phyloP scores from a whole-genome alignment of 2,113 vertebrate genomes.

The Dicaeum eximium region DNA sequence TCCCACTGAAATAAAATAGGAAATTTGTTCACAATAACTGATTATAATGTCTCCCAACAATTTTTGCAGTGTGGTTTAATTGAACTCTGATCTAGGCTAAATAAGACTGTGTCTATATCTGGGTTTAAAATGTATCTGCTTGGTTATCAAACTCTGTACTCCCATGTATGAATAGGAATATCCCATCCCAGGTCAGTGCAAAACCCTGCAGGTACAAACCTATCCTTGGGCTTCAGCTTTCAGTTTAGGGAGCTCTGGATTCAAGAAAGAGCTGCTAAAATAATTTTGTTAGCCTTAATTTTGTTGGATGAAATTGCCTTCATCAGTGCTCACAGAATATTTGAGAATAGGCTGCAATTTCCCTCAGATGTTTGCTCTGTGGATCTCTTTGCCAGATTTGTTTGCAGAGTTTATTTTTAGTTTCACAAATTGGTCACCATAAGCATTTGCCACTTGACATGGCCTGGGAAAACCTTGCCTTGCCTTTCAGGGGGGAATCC shows the following conservation, averaged over 20 bases:
- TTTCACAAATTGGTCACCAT: not conserved
- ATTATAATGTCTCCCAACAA: not conserved
- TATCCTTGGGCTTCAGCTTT: not conserved
- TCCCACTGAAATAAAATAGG: slow-evolving; percentile 11
- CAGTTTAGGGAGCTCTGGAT: not conserved
- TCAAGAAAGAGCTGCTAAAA: not conserved
- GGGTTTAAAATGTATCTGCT: not conserved
- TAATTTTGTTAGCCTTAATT: not conserved
- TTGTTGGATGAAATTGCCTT: not conserved
- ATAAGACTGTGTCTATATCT: not conserved
- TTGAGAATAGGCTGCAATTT: not conserved
- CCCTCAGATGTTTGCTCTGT: not conserved
- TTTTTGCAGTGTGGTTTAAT: not conserved
- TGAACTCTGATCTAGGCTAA: not conserved
- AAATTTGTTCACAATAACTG: not conserved
- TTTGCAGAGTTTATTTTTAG: not conserved
- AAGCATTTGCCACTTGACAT: not conserved
- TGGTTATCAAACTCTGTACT: not conserved
- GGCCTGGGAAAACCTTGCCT: not conserved
- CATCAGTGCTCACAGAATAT: not conserved
- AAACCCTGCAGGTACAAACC: not conserved
- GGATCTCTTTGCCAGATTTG: not conserved
- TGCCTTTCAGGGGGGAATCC: not conserved
- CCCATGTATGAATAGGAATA: not conserved
- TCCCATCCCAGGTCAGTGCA: not conserved